Evolutionary conservation across 2,888 invertebrate genomes (phyloP), one percentile per base, ranked within the genome.

Genomic region (Meiosimyza decipiens): DNA sequence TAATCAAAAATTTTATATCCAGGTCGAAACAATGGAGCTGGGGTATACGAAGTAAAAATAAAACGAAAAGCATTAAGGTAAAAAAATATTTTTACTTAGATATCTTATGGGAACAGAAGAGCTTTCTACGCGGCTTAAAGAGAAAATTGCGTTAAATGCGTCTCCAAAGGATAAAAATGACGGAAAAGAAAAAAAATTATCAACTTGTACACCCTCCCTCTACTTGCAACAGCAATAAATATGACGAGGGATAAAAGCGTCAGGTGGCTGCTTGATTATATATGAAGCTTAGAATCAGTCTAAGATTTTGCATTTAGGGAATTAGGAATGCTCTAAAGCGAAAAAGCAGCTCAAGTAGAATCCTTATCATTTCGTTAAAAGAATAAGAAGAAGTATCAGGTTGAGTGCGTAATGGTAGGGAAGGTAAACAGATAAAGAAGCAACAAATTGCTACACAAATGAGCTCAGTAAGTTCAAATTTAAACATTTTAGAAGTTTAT

Each of bases 291-390:
- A 76, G 78, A 78, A 76, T 76, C 77, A 79, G 78, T 80, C 83
- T 80, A 83, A 83, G 78, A 83, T 82, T 82, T 82, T 76, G 81
- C 81, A 83, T 82, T 83, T 79, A 75, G 83, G 83, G 82, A 83
- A 80, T 82, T 79, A 76, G 81, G 81, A 80, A 79, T 75, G 77
- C 65, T 68, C 28, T 50, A 50, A 15, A 13, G 7, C n/a, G 11
- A 18, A 55, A 18, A 18, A 63, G 57, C 55, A 55, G 50, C 54
- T 40, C 40, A 18, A 18, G 47, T 55, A 64, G 13, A 16, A 62
- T 33, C 33, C 22, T 28, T 51, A 18, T 3, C 40, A 40, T 40
- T 40, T 40, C 40, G 40, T 40, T 40, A 40, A 40, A 40, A 9
- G 40, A 18, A 28, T 50, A 51, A 50, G 12, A 49, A 50, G 63